Base-by-base conservation (phyloP, 1,140 invertebrate genomes). In the Mya arenaria region DNA sequence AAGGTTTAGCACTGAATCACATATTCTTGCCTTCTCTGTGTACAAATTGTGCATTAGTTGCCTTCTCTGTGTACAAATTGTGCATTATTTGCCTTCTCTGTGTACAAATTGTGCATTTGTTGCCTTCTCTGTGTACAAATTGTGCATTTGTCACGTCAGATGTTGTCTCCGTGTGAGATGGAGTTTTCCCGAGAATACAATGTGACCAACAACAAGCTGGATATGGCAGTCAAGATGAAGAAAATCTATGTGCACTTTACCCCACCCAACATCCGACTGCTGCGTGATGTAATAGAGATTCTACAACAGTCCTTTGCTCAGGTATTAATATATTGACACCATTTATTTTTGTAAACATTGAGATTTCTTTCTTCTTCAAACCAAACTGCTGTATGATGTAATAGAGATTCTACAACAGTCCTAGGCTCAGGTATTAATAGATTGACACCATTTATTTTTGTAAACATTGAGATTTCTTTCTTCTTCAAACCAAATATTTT, bases 181-280 rank as follows among this genome's bases (percentile, higher is more conserved):
- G 85, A 88, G 34, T 87, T 90, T 15, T 80, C 69, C 6, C 82
- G 88, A 36, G 74, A 62, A 0, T 82, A 62, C 55, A 60, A 82
- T 30, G 28, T 85, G 4, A 68, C 60, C 0, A 80, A 86, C 2
- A 85, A 85, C 15, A 78, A 83, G 94, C 95, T 87, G 94, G 95
- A 56, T 92, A 95, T 39, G 94, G 94, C 87, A 93, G 96, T 28
- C 93, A 93, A 19, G 86, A 94, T 77, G 93, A 94, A 71, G 92
- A 87, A 95, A 10, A 92, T 97, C 23, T 94, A 96, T 88, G 84
- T 97, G 15, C 95, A 96, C 88, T 88, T 97, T 0, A 96, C 96
- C 30, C 94, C 95, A n/a, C 95, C 95, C 55, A 95, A 96, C 8
- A 94, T 97, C 1, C 95, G 95, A 83, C 96, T 96, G 56, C 88